Evolutionary conservation across 2,113 vertebrate genomes (phyloP).

Genomic region (Anseranas semipalmata): DNA sequence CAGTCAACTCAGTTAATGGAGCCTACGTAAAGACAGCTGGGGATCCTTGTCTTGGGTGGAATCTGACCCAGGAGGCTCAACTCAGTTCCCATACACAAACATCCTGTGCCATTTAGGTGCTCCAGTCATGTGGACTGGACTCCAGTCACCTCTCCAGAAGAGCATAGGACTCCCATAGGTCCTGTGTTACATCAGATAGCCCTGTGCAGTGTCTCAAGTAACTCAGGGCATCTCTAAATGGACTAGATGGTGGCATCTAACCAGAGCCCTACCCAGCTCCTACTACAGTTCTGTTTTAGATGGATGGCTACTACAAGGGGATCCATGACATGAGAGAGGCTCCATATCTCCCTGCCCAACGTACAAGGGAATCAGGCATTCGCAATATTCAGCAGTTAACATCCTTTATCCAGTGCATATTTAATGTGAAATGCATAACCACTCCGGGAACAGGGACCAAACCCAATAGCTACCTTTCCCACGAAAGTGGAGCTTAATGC

Average conservation of each 20-base stretch:
- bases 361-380: background rate
- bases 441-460: background rate
- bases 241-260: background rate
- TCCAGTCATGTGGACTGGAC: too few species aligned
- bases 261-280: background rate
- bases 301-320: background rate
- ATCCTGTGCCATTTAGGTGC: background rate
- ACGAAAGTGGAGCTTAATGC: slow-evolving; percentile 42
- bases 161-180: accelerated
- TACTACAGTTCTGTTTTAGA: background rate
- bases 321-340: background rate
- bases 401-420: background rate
- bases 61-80: background rate
- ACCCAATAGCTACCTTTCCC: background rate
- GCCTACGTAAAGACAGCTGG: background rate
- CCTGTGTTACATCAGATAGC: background rate
- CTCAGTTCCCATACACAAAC: background rate
- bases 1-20: background rate
- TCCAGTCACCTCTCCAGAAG: background rate
- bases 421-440: slow-evolving; percentile 25
- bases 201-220: background rate
- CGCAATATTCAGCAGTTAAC: background rate
- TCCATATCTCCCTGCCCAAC: background rate
- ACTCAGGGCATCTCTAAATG: background rate
- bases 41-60: background rate